These are phyloP conservation scores for Aromia moschata DNA, from an alignment of 2,888 invertebrate genomes.

Conservation along the genomic window DNA sequence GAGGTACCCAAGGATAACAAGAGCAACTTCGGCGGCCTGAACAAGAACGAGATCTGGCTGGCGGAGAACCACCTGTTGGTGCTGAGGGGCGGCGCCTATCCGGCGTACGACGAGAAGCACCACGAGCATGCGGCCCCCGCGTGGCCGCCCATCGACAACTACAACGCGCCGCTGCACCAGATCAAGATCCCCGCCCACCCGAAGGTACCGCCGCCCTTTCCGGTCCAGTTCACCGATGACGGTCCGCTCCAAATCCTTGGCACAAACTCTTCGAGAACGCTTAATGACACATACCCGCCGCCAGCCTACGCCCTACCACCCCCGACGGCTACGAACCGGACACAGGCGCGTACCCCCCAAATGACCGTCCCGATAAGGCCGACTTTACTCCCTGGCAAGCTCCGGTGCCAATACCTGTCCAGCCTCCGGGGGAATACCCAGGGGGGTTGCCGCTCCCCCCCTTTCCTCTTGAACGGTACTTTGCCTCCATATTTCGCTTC, in stretches of 20 bases:
- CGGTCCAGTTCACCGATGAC: constrained; percentile 85
- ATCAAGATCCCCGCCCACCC: constrained; percentile 85
- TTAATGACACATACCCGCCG: constrained; percentile 71
- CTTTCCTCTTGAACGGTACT: constrained; percentile 55
- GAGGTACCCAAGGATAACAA: constrained; percentile 84
- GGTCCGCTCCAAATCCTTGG: constrained; percentile 89
- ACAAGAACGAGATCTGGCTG: constrained; percentile 88
- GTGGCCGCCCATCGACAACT: constrained; percentile 88
- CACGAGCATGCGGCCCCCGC: constrained; percentile 61
- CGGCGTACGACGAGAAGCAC: constrained; percentile 62
- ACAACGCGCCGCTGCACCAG: constrained; percentile 82
- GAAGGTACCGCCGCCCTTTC: constrained; percentile 92
- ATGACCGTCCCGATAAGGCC: constrained; percentile 70
- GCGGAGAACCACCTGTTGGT: constrained; percentile 89
- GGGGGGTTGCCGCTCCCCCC: constrained; percentile 68
- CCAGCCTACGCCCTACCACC: constrained; percentile 59
- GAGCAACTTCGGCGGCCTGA: constrained; percentile 82
- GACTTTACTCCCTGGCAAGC: constrained; percentile 74
- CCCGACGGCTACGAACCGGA: constrained; percentile 58
- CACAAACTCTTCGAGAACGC: constrained; percentile 78
- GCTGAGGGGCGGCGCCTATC: constrained; percentile 80
- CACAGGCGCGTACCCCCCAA: constrained; percentile 67
- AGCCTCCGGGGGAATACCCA: constrained; percentile 64
- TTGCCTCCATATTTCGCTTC: constrained; percentile 64
- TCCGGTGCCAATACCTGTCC: constrained; percentile 71